Evolutionary conservation across 1,140 invertebrate species (phyloP).

Genomic region (Laupala kohalensis): DNA sequence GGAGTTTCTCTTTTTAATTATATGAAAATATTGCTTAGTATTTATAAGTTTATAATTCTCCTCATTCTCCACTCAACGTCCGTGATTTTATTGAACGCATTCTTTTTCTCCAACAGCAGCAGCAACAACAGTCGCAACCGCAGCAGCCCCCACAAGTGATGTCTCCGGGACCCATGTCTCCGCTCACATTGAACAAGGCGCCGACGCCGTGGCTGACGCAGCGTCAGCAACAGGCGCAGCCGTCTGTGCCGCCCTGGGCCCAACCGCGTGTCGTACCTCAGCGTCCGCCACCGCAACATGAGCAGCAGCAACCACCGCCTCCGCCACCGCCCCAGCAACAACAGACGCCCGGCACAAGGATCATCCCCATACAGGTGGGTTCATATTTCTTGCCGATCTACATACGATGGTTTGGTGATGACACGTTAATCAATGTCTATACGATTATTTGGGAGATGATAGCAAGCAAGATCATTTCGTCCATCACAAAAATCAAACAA

Average conservation of each 20-base stretch:
- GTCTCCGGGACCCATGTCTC: constrained; percentile 9
- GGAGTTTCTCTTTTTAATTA: no score
- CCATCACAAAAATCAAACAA: no score
- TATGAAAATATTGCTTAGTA: no score
- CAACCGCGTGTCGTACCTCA: background rate
- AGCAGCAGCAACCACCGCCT: constrained; percentile 13
- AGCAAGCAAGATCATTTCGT: no score
- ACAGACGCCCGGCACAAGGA: constrained; percentile 14
- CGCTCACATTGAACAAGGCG: constrained; percentile 32
- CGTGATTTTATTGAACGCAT: no score
- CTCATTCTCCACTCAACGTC: no score
- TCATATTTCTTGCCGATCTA: no score
- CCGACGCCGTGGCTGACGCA: constrained; percentile 45
- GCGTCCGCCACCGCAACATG: constrained; percentile 16
- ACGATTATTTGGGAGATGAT: no score
- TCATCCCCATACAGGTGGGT: constrained; percentile 21
- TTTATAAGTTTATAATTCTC: no score
- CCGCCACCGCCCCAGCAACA: background rate
- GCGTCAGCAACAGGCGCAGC: constrained; percentile 14
- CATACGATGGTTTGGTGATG: no score
- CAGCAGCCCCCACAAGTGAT: constrained; percentile 7
- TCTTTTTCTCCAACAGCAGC: no score
- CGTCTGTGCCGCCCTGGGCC: constrained; percentile 19
- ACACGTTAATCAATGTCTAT: no score
- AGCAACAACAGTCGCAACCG: background rate